A percentile compares a stretch with the other conserved stretches of the same genome.
These are phyloP conservation scores for Synergus laeviventris DNA, from an alignment of 2,888 invertebrate species.

Conservation along the genomic window DNA sequence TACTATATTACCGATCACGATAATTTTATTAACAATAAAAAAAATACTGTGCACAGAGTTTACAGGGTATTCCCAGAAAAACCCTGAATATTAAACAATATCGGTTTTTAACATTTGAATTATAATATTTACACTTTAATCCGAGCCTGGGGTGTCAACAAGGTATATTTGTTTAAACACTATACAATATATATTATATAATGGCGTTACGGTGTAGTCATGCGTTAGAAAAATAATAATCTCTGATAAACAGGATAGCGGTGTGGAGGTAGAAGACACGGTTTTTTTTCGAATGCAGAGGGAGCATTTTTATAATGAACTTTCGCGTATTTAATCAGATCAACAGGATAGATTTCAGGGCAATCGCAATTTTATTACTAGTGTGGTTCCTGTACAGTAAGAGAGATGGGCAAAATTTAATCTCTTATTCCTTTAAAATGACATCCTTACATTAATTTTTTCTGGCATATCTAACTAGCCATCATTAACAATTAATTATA, in stretches of 20 bases:
- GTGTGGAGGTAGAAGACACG: constrained; percentile 64
- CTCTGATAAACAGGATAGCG: constrained; percentile 63
- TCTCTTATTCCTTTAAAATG: background rate
- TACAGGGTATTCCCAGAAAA: background rate
- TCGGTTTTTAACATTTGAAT: background rate
- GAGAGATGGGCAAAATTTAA: background rate
- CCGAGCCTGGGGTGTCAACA: constrained; percentile 31
- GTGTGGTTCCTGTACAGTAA: background rate
- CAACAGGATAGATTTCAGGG: background rate
- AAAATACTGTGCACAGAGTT: background rate
- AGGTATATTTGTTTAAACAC: constrained; percentile 3
- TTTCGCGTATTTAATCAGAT: background rate
- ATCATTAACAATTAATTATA: background rate
- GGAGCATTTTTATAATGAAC: constrained; percentile 15
- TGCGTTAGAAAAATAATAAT: constrained; percentile 73
- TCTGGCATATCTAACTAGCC: background rate
- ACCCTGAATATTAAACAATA: background rate
- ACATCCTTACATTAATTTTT: background rate
- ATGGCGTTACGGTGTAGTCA: constrained; percentile 55
- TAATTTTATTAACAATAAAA: too few relatives aligned
- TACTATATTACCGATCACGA: background rate
- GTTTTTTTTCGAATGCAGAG: constrained; percentile 41
- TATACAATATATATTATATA: constrained; percentile 49
- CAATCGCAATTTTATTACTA: background rate
- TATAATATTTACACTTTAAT: constrained; percentile 4